Evolutionary conservation across 2,113 vertebrate species (phyloP), one percentile per base, ranked within the genome.

Genomic region (Lophochroa leadbeateri): DNA sequence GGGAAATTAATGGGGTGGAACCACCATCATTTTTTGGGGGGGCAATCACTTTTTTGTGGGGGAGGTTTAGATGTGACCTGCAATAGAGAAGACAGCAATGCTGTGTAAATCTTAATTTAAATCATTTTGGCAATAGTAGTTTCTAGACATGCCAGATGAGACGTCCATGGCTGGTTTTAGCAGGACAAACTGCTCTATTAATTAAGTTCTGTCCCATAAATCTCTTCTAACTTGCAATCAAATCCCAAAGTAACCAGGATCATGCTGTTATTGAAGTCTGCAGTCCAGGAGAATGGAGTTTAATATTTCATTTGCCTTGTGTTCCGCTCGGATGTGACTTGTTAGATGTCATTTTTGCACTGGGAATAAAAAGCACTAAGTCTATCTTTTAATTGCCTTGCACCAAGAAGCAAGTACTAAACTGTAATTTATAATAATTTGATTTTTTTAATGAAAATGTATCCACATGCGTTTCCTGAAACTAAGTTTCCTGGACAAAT

Each of bases 141-240:
- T 93, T 65, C 80, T 82, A 19, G 86, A 79, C 39, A 76, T 23
- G 1, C 65, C 88, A 64, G 76, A 75, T 3, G 13, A 83, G 60
- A 50, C 24, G 87, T 86, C 81, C 69, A 50, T 64, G 64, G 67
- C 88, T 94, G 69, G 33, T 58, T 60, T 92, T 55, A 75, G 64
- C 13, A 75, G 43, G 77, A 84, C 80, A 95, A 92, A 94, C 69
- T 71, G 69, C 65, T 94, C 64, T 70, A 50, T 91, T 96, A 96
- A 93, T 96, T 94, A 94, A 95, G 31, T 74, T 95, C 35, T 71
- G 61, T 49, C 53, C 19, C 9, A 46, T 92, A 86, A 93, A 96
- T 90, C 72, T 91, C 68, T 79, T 71, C 47, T 60, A 90, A 88
- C 71, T 81, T 88, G 44, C 55, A 94, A 75, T 83, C 60, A 88